Evolutionary conservation across 2,797 vertebrate species (phyloP), one percentile per base, ranked within the genome.

Genomic region (Adrianichthys oophorus): DNA sequence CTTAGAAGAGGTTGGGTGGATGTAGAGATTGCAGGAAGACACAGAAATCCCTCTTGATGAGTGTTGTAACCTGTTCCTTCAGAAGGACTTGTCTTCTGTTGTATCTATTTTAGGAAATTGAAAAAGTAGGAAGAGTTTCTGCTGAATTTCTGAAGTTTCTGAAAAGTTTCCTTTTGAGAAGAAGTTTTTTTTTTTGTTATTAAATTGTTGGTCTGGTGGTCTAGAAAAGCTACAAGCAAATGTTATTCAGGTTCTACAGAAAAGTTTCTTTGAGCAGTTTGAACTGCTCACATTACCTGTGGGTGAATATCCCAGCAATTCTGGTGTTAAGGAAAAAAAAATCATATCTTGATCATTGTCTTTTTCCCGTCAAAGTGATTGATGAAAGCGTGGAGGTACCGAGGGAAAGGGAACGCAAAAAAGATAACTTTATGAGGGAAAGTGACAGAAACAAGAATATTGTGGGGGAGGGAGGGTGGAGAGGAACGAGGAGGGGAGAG

Each of bases 401-500:
- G 61, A 70, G 56, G 13, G 18, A 73, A 79, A 73, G 71, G 66
- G 48, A 59, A 66, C 40, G 51, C 15, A 24, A 48, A 52, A 7
- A 60, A 54, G 14, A 56, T 62, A 74, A 56, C 13, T 37, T 37
- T 37, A 26, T 15, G 48, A 4, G 44, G 17, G 50, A 56, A 58
- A 62, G 70, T 68, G 80, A 79, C 66, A 70, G 70, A 70, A 72
- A 79, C 59, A 69, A 65, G 68, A 62, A 46, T 17, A 57, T 59
- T 53, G 51, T 60, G 56, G 54, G 51, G 41, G 53, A 43, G 59
- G n/a, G 62, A 48, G 56, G 8, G 51, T 19, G 50, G 43, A 42
- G 46, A 19, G 61, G 56, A 43, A 37, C 4, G 29, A 17, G 52
- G 43, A 13, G 41, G 42, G 5, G 23, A 10, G 21, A 51, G 24